Conservation (phyloP, 2,888 invertebrate species). For the Megamerina dolium region DNA sequence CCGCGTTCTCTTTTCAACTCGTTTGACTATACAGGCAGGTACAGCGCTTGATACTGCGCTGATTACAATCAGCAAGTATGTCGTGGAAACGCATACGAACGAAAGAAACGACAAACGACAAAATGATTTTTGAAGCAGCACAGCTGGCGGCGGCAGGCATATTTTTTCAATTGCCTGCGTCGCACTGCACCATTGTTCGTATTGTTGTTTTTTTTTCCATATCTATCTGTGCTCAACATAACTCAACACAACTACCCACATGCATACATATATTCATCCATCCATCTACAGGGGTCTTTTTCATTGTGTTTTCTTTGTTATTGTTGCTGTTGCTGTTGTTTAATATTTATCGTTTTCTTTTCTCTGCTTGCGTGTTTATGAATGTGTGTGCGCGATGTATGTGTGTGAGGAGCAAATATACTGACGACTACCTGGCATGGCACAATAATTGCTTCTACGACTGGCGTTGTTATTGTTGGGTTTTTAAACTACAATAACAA, state of each 20-base stretch:
- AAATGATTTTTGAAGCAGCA: too few species aligned
- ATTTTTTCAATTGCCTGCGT: slow-evolving; percentile 20
- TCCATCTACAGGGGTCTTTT: too few species aligned
- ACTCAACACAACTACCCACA: background rate
- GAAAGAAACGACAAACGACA: slow-evolving; percentile 22
- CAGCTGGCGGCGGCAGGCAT: slow-evolving; percentile 44
- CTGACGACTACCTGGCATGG: slow-evolving; percentile 3
- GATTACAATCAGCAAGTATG: too few species aligned
- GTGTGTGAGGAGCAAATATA: too few species aligned
- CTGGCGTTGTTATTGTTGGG: background rate
- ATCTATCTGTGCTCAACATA: background rate
- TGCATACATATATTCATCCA: too few species aligned
- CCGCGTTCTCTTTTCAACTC: too few species aligned
- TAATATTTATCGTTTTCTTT: slow-evolving; percentile 4
- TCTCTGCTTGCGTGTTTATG: slow-evolving; percentile 1
- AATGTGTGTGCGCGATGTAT: background rate
- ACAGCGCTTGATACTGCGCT: too few species aligned
- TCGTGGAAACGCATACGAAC: slow-evolving; percentile 15
- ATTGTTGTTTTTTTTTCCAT: background rate
- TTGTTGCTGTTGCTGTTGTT: too few species aligned
- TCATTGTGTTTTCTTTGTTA: too few species aligned
- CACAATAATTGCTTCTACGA: background rate
- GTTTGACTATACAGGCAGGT: too few species aligned
- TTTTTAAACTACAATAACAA: slow-evolving; percentile 2
- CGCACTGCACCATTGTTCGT: background rate